Percentiles rank a stretch among this genome's conserved stretches.
These are phyloP conservation scores for Gymnorhina tibicen DNA, from an alignment of 2,113 vertebrate species.

Conservation along the genomic window DNA sequence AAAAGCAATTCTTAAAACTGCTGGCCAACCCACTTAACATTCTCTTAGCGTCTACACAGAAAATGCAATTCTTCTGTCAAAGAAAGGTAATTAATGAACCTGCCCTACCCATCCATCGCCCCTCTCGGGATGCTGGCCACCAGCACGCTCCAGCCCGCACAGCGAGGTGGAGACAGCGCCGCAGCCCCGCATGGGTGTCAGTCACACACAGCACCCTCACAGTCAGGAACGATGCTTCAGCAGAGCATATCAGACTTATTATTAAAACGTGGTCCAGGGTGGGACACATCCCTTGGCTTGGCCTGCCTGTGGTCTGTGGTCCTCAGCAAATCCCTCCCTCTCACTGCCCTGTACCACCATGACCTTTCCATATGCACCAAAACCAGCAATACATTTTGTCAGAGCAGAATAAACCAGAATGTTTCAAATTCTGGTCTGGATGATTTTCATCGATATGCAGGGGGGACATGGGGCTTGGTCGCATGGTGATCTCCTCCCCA, in stretches of 20 bases:
- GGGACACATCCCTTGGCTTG: neutral
- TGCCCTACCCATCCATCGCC: neutral
- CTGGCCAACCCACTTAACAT: neutral
- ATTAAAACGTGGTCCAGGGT: neutral
- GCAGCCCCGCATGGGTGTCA: rapidly evolving
- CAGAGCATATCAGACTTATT: neutral
- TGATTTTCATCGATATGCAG: rapidly evolving
- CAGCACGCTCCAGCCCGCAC: rapidly evolving
- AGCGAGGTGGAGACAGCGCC: rapidly evolving
- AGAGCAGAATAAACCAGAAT: neutral
- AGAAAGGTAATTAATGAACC: neutral
- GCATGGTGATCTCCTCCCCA: rapidly evolving
- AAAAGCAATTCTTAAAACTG: neutral
- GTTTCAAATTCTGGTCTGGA: neutral
- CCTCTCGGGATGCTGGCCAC: neutral
- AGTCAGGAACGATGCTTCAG: rapidly evolving
- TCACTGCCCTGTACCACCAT: rapidly evolving
- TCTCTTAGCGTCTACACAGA: neutral
- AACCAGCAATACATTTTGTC: neutral
- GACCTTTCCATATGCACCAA: neutral
- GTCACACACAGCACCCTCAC: neutral
- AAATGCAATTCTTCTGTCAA: neutral
- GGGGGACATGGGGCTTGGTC: neutral
- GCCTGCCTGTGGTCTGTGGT: neutral
- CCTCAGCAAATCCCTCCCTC: neutral